Evolutionary conservation across 1,140 invertebrate species (phyloP).

Genomic region (Gryon sp.): DNA sequence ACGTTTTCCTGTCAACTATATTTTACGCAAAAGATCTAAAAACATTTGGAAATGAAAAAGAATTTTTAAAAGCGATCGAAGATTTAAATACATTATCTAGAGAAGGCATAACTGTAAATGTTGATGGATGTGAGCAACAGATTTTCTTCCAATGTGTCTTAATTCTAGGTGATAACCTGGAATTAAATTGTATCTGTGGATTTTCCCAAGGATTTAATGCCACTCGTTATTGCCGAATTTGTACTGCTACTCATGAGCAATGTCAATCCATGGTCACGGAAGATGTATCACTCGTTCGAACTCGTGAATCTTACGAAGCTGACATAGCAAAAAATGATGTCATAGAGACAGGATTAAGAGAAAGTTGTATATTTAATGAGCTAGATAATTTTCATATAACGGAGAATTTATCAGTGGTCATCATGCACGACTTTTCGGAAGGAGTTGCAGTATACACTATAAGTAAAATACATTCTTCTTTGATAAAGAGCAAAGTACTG

Average conservation of each 20-base stretch:
- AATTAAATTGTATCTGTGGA: slow-evolving; percentile 34
- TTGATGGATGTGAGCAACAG: neutral
- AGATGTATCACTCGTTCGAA: slow-evolving; percentile 21
- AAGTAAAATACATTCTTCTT: slow-evolving; percentile 3
- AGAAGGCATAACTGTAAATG: slow-evolving; percentile 17
- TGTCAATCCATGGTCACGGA: slow-evolving; percentile 24
- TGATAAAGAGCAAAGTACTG: slow-evolving; percentile 4
- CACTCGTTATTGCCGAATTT: slow-evolving; percentile 17
- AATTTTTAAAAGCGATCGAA: slow-evolving; percentile 6
- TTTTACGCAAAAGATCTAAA: slow-evolving; percentile 12
- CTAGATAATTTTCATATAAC: slow-evolving; percentile 43
- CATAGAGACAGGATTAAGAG: slow-evolving; percentile 8
- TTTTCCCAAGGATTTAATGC: slow-evolving; percentile 28
- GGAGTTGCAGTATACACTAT: slow-evolving; percentile 20
- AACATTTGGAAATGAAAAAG: slow-evolving; percentile 15
- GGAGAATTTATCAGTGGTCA: slow-evolving; percentile 16
- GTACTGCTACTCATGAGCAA: slow-evolving; percentile 1
- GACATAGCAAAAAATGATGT: slow-evolving; percentile 20
- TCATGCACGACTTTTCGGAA: slow-evolving; percentile 35
- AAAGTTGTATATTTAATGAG: slow-evolving; percentile 22
- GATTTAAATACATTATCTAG: slow-evolving; percentile 30
- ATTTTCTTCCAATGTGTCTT: slow-evolving; percentile 34
- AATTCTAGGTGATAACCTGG: slow-evolving; percentile 30
- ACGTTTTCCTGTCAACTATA: slow-evolving; percentile 20
- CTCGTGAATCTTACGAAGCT: slow-evolving; percentile 1